Evolutionary conservation across 1,140 invertebrate species (phyloP), one percentile per base, ranked within the genome.

Genomic region (Bombus confusus): DNA sequence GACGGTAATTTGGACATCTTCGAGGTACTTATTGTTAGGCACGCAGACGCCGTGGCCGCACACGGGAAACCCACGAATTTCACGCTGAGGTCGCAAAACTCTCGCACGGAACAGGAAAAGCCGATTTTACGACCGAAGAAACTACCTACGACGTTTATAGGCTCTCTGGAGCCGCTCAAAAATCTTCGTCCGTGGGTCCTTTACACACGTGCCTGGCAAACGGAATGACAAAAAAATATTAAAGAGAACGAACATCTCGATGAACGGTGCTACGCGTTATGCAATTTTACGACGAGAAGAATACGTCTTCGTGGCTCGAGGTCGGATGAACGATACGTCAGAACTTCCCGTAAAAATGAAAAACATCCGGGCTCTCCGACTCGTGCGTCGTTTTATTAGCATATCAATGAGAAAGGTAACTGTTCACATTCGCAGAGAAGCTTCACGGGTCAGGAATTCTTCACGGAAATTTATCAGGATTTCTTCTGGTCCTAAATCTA

Each of bases 381-480:
- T 39, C 8, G 8, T 57, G 52, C 2, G 39, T n/a, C 18, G 2
- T 22, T 25, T 57, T 12, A 83, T 83, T 75, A 83, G 72, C 72
- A 77, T 83, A 77, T 52, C 39, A 41, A 83, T 77, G 25, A 10
- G 39, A 31, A 57, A 41, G 39, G 2, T 71, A 69, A 69, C 73
- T 18, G 62, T 83, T 37, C 43, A 66, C 68, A 85, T 80, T 80
- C 66, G 77, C 47, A 28, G 64, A 47, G 43, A 31, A 43, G 9
- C 6, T 15, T 68, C 47, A 28, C 66, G 13, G 9, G 31, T 25
- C 15, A 6, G 22, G 15, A 39, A 71, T 85, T 31, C 34, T 39
- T 47, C 62, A 25, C n/a, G 39, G 71, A 73, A 88, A 88, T 88
- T 88, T 86, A 74, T 89, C 73, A 83, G 69, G 84, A 88, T 89